Base-by-base conservation (phyloP, 2,113 vertebrate species). In the Cairina moschata region DNA sequence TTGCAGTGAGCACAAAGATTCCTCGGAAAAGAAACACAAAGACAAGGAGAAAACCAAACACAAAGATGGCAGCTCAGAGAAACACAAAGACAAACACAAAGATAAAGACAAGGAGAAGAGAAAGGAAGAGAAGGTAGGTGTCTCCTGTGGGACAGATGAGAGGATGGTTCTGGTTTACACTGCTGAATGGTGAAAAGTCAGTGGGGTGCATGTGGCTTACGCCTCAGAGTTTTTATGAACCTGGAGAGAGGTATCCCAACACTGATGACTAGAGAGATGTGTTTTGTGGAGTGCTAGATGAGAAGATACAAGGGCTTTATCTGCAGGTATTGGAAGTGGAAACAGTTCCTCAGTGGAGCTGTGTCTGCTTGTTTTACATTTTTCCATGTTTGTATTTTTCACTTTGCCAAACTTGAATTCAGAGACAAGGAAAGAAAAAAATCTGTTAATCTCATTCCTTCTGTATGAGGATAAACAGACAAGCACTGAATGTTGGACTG, bases 1-100 rank as follows among this genome's bases (percentile, higher is more conserved):
- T 97, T 97, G 72, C 98, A 99, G 99, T 86, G 99, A 99, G 97
- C 98, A 99, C 98, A 99, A 98, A 98, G 99, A 99, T 96, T 98
- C 98, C 95, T 98, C 98, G 40, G 99, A 99, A 98, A 99, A 99
- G 97, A 99, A 99, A 98, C 99, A 99, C 97, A 98, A 98, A 98
- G 99, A 99, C 84, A 99, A 98, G 93, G 98, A 98, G 95, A 98
- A 99, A 97, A 99, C 98, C 97, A 99, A 98, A 98, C 98, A 99
- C 97, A 98, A 98, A 97, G 98, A 99, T 96, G 98, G 98, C 96
- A 98, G 98, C 96, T 98, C 98, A 98, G 99, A 99, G 93, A 99
- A 98, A 97, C 98, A 98, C 94, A 99, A 98, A 97, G 98, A 99
- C 96, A 99, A 98, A 97, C 98, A 98, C 86, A 98, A 98, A 98